Conservation (phyloP, 2,888 invertebrate species). For the Cantharis nigra region DNA sequence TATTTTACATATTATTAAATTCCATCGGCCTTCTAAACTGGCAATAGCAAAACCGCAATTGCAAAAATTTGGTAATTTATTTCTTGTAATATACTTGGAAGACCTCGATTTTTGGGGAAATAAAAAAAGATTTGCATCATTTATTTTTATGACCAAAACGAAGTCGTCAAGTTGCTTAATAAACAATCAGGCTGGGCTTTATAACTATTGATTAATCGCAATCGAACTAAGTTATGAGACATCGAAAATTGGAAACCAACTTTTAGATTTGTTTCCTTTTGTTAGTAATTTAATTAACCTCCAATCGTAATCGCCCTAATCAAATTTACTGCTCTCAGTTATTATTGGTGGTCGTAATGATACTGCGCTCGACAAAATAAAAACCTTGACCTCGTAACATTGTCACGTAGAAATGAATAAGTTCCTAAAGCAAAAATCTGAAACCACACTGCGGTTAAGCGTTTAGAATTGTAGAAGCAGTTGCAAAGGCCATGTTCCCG, state of each 20-base stretch:
- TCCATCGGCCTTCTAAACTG: not conserved
- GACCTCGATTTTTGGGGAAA: not conserved
- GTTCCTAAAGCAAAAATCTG: not conserved
- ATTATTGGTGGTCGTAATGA: not conserved
- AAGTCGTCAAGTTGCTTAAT: not conserved
- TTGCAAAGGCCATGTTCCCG: constrained; percentile 42
- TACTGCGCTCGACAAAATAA: not conserved
- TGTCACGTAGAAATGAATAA: not conserved
- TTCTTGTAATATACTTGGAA: not conserved
- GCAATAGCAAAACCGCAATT: not conserved
- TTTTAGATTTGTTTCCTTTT: not conserved
- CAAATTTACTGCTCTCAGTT: not conserved
- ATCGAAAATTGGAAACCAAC: not conserved
- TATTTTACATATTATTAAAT: not conserved
- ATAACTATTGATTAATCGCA: not conserved
- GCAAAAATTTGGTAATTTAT: not conserved
- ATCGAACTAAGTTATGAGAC: not conserved
- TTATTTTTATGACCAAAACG: not conserved
- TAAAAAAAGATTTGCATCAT: not conserved
- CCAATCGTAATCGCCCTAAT: not conserved
- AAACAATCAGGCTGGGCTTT: not conserved
- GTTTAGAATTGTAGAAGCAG: constrained; percentile 36
- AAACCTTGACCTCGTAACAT: constrained; percentile 6
- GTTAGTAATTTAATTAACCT: not conserved
- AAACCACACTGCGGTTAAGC: constrained; percentile 27